phyloP scores from a whole-genome alignment of 2,797 vertebrate genomes.

The Channallabes apus region DNA sequence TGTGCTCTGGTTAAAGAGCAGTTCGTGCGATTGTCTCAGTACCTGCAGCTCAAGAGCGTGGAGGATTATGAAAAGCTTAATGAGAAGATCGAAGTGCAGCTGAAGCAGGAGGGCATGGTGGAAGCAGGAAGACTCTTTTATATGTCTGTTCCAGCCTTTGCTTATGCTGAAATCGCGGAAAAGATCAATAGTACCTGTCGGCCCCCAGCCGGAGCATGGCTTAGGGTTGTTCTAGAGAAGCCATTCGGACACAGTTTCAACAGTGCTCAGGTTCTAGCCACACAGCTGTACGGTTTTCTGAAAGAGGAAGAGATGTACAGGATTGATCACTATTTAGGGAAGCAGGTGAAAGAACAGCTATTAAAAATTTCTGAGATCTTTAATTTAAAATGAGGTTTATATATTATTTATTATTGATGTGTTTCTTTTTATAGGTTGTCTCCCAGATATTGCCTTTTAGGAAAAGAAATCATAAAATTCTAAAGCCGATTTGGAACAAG shows the following conservation, averaged over 20 bases:
- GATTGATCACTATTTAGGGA: constrained; percentile 96
- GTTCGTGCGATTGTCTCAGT: constrained; percentile 83
- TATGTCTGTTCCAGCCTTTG: constrained; percentile 89
- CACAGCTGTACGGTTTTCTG: constrained; percentile 78
- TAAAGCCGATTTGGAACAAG: constrained; percentile 90
- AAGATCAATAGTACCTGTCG: constrained; percentile 87
- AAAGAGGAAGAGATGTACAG: constrained; percentile 94
- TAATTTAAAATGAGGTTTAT: not conserved
- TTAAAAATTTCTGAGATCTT: not conserved
- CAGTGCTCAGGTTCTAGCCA: constrained; percentile 83
- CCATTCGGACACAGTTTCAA: constrained; percentile 90
- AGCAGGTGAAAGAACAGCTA: constrained; percentile 78
- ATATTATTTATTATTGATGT: constrained; percentile 21
- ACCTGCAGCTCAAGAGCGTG: constrained; percentile 76
- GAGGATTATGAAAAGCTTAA: constrained; percentile 81
- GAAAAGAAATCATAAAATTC: constrained; percentile 78
- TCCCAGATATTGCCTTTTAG: constrained; percentile 93
- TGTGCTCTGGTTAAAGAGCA: constrained; percentile 86
- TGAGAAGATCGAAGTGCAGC: constrained; percentile 71
- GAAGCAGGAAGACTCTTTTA: constrained; percentile 93
- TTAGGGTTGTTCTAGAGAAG: constrained; percentile 92
- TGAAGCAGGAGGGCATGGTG: constrained; percentile 75
- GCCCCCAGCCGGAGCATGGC: constrained; percentile 76
- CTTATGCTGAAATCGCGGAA: constrained; percentile 84
- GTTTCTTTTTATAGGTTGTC: constrained; percentile 77